A percentile compares a stretch with the other conserved stretches of the same genome.
phyloP scores from a whole-genome alignment of 2,113 vertebrate species.

The Pteronura brasiliensis region DNA sequence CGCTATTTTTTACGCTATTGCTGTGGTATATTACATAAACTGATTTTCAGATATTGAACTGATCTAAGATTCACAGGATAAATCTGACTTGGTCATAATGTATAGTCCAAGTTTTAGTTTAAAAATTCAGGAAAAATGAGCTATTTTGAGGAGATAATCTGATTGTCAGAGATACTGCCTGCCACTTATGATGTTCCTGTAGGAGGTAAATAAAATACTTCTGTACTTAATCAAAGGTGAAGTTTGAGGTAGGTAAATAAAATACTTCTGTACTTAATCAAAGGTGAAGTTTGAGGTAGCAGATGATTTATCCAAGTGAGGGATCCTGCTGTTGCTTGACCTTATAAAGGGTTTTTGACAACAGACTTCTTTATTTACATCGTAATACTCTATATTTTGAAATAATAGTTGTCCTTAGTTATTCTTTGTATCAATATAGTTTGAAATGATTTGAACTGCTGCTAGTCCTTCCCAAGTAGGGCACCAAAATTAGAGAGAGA shows the following conservation, averaged over 20 bases:
- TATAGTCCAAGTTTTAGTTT: not conserved
- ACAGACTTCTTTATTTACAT: not conserved
- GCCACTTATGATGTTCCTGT: not conserved
- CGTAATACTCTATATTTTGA: not conserved
- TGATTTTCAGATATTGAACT: not conserved
- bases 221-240: not conserved
- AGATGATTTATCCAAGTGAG: not conserved
- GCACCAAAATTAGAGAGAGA: not conserved
- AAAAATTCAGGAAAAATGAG: not conserved
- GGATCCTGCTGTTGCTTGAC: not conserved
- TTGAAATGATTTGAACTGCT: not conserved
- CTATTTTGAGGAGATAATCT: not conserved
- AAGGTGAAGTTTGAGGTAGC: not conserved
- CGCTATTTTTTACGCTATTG: not conserved
- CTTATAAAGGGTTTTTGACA: conserved; percentile 2
- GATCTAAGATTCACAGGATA: not conserved
- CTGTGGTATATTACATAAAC: not conserved
- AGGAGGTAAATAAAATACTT: not conserved
- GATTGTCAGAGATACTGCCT: not conserved
- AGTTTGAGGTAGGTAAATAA: not conserved
- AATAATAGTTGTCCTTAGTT: not conserved
- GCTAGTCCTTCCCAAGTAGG: not conserved
- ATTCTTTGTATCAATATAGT: not conserved
- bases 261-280: not conserved
- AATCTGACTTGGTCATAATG: not conserved